Conservation (phyloP, 1,140 invertebrate genomes). For the Penaeus indicus region DNA sequence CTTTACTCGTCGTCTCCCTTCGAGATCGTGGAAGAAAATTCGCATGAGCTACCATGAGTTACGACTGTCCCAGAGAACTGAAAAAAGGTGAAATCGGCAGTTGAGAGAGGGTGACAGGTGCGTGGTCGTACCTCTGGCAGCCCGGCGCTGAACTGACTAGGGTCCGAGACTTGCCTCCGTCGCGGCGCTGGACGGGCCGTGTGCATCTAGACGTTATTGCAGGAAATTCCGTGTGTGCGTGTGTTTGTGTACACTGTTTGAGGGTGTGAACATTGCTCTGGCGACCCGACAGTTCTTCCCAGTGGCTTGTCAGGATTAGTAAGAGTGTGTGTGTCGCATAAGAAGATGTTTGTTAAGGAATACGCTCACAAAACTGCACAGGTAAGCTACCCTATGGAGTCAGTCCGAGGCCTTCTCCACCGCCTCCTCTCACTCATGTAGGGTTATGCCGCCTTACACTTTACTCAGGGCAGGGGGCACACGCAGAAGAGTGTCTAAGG, state of each 20-base stretch:
- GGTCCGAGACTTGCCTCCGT: constrained; percentile 41
- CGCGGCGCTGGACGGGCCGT: constrained; percentile 42
- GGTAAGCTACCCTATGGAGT: constrained; percentile 51
- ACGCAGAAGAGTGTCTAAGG: neutral
- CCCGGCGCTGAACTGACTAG: constrained; percentile 50
- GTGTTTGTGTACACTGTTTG: constrained; percentile 62
- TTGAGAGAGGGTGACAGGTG: neutral
- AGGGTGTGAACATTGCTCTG: constrained; percentile 61
- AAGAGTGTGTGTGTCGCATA: constrained; percentile 55
- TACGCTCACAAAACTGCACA: constrained; percentile 54
- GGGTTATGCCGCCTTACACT: constrained; percentile 7
- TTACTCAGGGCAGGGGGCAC: constrained; percentile 37
- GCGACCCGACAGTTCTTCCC: constrained; percentile 47
- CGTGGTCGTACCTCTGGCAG: constrained; percentile 58
- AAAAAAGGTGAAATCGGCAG: constrained; percentile 3
- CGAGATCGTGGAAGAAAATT: neutral
- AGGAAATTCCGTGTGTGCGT: constrained; percentile 64
- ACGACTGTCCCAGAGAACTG: constrained; percentile 1
- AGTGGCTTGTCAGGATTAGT: constrained; percentile 60
- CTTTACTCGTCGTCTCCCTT: neutral
- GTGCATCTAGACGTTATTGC: constrained; percentile 57
- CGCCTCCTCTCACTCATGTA: constrained; percentile 17
- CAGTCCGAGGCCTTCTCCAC: constrained; percentile 5
- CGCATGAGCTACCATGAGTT: neutral
- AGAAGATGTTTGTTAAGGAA: constrained; percentile 58